These are phyloP conservation scores for Bufo gargarizans DNA, from an alignment of 2,113 vertebrate species.

Conservation along the genomic window DNA sequence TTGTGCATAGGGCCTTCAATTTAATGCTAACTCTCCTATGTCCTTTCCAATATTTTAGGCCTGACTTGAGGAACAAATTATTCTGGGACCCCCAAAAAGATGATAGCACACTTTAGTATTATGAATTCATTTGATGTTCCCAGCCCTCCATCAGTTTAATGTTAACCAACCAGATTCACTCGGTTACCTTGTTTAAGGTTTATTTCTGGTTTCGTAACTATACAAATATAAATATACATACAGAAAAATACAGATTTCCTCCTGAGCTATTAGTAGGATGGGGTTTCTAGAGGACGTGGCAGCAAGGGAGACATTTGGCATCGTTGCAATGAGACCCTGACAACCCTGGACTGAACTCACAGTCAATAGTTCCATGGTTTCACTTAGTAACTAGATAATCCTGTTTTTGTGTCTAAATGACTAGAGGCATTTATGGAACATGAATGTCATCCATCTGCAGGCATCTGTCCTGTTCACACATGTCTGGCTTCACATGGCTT, in stretches of 20 bases:
- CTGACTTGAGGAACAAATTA: neutral
- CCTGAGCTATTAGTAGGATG: slow-evolving; percentile 21
- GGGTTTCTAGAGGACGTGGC: neutral
- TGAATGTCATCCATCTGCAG: neutral
- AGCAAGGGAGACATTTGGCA: neutral
- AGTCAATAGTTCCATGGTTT: too few species aligned
- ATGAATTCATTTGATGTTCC: neutral
- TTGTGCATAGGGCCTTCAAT: too few species aligned
- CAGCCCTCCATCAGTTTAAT: neutral
- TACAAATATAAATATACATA: slow-evolving; percentile 37
- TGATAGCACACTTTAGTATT: too few species aligned
- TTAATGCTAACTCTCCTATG: neutral
- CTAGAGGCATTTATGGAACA: neutral
- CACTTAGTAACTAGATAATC: neutral
- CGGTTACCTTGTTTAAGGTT: neutral
- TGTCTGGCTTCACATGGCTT: neutral
- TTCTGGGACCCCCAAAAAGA: neutral
- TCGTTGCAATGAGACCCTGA: neutral
- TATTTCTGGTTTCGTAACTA: slow-evolving; percentile 19
- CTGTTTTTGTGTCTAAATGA: neutral
- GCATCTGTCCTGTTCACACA: neutral
- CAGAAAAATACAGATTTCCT: slow-evolving; percentile 49
- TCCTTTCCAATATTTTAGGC: neutral
- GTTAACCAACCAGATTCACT: neutral
- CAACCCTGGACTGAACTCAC: neutral